Base-by-base conservation (phyloP, 1,140 invertebrate genomes). In the Heliconius eleuchia region DNA sequence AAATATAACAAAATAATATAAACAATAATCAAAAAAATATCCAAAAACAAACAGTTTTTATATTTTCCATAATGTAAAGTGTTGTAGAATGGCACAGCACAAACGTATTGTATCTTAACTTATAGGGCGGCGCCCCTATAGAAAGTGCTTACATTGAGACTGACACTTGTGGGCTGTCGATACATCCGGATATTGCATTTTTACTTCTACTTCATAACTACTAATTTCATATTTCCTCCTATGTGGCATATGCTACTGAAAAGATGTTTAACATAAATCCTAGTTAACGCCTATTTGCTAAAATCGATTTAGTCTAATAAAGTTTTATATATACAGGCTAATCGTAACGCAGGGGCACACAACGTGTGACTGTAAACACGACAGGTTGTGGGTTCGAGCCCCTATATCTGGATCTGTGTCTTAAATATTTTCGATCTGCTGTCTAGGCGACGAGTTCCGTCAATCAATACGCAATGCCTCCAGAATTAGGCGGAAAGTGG, bases 91-190 rank as follows among this genome's bases (percentile, higher is more conserved):
- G 46, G 39, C 77, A 66, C 71, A 23, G 3, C 70, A 66, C 30
- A 50, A 74, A 46, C 73, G 60, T 80, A 78, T 82, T 78, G 73
- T 74, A 71, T 80, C 73, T 80, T 82, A 80, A 80, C 39, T 76
- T 82, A 73, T 66, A 82, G 77, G 80, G 80, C 77, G 74, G 76
- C 77, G 80, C 84, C 86, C 88, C 85, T 80, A 85, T 85, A 77
- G 79, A 84, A 87, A 88, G 80, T 82, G 87, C 86, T 87, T 87
- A 86, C 85, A 88, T 87, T 87, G 85, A 79, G 85, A 76, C 75
- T 71, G 71, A 78, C 77, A 74, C 77, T 78, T 70, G 77, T 72
- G 18, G 60, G n/a, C 71, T 71, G 34, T 66, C 71, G 71, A 76
- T 74, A 77, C 55, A 30, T 78, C 37, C 77, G 71, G 57, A 78